A percentile compares a stretch with the other conserved stretches of the same genome.
Evolutionary conservation across 92 coral and sea anemone species (phyloP).

Genomic region (Actinernus sp.): DNA sequence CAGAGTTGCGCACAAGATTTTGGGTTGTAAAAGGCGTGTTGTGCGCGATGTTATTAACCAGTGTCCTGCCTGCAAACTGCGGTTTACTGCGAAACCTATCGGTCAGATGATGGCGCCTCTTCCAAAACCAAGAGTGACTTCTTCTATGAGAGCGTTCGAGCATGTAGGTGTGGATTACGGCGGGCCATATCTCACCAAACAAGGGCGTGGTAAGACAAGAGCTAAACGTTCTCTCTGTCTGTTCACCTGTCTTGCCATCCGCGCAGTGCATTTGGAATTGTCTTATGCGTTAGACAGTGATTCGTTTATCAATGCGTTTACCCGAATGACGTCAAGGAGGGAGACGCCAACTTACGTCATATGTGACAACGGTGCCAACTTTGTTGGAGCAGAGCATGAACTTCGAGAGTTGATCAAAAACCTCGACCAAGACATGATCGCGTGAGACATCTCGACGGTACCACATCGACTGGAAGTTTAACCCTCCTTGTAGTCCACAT

Average conservation of each 20-base stretch:
- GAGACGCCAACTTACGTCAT: not conserved
- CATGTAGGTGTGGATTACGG: conserved; percentile 45
- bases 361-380: conserved; percentile 4
- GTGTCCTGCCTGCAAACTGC: too few relatives aligned
- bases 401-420: conserved; percentile 15
- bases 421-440: conserved; percentile 38
- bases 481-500: conserved; percentile 58
- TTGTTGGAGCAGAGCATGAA: conserved; percentile 13
- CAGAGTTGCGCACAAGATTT: too few relatives aligned
- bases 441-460: too few relatives aligned
- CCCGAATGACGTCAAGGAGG: conserved; percentile 36
- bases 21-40: too few relatives aligned
- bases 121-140: too few relatives aligned
- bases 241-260: conserved; percentile 52
- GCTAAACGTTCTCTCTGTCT: conserved; percentile 60
- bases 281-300: conserved; percentile 51
- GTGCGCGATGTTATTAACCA: too few relatives aligned
- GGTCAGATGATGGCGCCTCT: too few relatives aligned
- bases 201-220: conserved; percentile 49
- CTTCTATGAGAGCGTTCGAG: too few relatives aligned
- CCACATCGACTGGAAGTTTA: conserved; percentile 65
- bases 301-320: conserved; percentile 40
- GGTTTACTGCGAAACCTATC: too few relatives aligned
- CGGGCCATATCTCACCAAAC: conserved; percentile 40
- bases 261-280: conserved; percentile 59